Evolutionary conservation across 2,888 invertebrate genomes (phyloP).

Genomic region (Orthonevra nobilis): DNA sequence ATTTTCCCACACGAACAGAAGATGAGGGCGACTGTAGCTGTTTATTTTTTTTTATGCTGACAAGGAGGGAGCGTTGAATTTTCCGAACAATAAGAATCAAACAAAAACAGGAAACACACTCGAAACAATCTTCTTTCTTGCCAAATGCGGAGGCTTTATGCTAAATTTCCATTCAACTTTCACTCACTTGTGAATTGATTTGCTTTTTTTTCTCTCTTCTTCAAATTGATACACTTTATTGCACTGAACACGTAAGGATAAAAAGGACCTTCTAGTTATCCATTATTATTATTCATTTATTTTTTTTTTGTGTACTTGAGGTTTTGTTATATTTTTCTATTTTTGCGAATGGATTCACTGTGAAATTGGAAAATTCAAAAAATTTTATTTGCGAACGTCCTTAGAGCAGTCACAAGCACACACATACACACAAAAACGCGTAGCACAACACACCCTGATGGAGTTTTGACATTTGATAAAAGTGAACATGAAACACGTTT

Average conservation of each 20-base stretch:
- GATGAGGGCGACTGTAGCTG: too few species aligned
- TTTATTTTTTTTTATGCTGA: constrained; percentile 7
- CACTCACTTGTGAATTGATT: constrained; percentile 56
- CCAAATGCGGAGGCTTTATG: constrained; percentile 46
- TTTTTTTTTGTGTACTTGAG: constrained; percentile 23
- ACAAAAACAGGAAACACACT: constrained; percentile 68
- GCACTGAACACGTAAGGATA: not conserved
- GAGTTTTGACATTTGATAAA: constrained; percentile 55
- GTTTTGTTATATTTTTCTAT: too few species aligned
- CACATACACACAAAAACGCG: constrained; percentile 3
- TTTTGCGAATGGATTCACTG: too few species aligned
- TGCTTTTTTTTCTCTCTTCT: constrained; percentile 29
- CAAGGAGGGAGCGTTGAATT: constrained; percentile 27
- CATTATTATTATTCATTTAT: constrained; percentile 21
- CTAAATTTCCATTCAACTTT: constrained; percentile 47
- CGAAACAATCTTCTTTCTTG: constrained; percentile 42
- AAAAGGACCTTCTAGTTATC: constrained; percentile 33
- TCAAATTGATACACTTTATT: constrained; percentile 28
- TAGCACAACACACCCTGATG: constrained; percentile 54
- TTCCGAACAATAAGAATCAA: constrained; percentile 67
- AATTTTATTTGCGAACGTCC: constrained; percentile 17
- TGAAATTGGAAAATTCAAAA: too few species aligned
- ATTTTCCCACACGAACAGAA: constrained; percentile 44
- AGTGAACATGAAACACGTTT: constrained; percentile 42
- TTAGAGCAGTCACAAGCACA: constrained; percentile 25